Percentiles rank a stretch among this genome's conserved stretches.
phyloP scores from a whole-genome alignment of 2,113 vertebrate genomes.

The Meleagris gallopavo region DNA sequence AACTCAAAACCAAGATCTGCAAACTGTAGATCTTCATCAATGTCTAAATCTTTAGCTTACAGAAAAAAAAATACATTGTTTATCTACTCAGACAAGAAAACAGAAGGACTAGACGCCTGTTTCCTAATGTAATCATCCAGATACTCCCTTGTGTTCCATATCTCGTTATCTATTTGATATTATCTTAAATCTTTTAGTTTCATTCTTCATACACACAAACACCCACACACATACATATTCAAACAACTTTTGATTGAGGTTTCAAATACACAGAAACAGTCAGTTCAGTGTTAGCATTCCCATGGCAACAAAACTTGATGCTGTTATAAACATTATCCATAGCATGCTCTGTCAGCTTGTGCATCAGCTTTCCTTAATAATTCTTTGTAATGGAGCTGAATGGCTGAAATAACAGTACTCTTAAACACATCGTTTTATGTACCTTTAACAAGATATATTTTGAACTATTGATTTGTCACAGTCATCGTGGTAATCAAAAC shows the following conservation, averaged over 20 bases:
- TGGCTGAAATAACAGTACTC: neutral
- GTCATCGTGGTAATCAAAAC: neutral
- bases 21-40: neutral
- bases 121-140: neutral
- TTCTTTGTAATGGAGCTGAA: neutral
- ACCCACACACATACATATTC: rapidly evolving
- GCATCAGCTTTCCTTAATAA: neutral
- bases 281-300: neutral
- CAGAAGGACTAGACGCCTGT: neutral
- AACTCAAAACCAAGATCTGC: neutral
- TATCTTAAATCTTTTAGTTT: neutral
- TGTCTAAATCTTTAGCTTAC: neutral
- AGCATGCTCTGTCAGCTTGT: neutral
- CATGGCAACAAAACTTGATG: neutral
- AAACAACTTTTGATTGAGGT: neutral
- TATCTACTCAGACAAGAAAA: neutral
- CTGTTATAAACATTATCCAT: neutral
- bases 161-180: neutral
- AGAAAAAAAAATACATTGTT: neutral
- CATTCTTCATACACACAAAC: neutral
- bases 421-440: neutral
- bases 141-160: neutral
- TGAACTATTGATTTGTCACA: neutral
- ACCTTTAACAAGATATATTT: neutral
- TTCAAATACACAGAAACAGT: neutral